phyloP scores from a whole-genome alignment of 1,140 invertebrate species.

The Venustaconcha ellipsiformis region DNA sequence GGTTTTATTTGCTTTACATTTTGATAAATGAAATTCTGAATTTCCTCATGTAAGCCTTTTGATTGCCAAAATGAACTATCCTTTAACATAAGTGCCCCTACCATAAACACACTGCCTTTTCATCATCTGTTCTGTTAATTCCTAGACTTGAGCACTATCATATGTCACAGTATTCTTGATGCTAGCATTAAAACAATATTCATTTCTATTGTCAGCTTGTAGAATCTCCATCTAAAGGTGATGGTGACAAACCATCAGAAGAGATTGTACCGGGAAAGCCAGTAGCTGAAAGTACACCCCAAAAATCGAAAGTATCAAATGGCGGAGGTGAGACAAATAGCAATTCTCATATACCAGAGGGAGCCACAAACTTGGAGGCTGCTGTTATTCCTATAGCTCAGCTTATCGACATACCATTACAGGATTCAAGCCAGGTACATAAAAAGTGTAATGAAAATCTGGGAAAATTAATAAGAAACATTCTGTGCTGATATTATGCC shows the following conservation, averaged over 20 bases:
- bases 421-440: constrained; percentile 34
- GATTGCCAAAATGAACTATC: not conserved
- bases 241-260: constrained; percentile 38
- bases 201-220: too few species aligned
- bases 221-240: not conserved
- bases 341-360: constrained; percentile 7
- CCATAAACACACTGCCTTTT: not conserved
- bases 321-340: constrained; percentile 12
- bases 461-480: not conserved
- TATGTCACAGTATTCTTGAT: not conserved
- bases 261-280: constrained; percentile 55
- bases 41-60: not conserved
- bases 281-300: not conserved
- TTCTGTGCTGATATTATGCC: too few species aligned
- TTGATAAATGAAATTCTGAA: too few species aligned
- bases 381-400: constrained; percentile 40
- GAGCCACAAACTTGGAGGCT: constrained; percentile 8
- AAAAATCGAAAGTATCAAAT: not conserved
- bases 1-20: too few species aligned
- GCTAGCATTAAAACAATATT: not conserved
- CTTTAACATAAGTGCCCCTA: not conserved
- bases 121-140: not conserved
- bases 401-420: constrained; percentile 58
- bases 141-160: too few species aligned
- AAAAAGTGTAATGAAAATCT: not conserved